Evolutionary conservation across 2,888 invertebrate genomes (phyloP).

Genomic region (Apodemia hepburni): DNA sequence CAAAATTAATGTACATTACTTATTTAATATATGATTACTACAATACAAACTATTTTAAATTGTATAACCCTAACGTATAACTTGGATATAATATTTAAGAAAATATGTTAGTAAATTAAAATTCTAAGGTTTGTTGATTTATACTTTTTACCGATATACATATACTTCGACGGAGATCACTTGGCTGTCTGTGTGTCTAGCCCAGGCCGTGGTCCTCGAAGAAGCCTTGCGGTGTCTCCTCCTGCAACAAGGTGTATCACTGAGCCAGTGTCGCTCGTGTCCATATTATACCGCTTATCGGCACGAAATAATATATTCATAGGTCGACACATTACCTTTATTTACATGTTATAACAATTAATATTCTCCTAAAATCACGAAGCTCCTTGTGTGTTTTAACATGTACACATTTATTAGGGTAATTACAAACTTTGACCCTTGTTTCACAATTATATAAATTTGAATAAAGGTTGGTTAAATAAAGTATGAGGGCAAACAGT

Average conservation of each 20-base stretch:
- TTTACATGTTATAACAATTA: not conserved
- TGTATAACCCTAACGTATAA: not conserved
- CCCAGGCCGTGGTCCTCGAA: constrained; percentile 99
- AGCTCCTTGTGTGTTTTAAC: no score
- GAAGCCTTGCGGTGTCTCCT: constrained; percentile 99
- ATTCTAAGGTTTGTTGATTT: constrained; percentile 13
- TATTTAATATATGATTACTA: no score
- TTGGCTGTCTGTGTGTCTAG: constrained; percentile 56
- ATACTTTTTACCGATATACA: constrained; percentile 12
- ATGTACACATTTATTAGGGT: no score
- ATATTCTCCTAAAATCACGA: no score
- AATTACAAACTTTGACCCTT: no score
- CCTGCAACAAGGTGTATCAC: constrained; percentile 89
- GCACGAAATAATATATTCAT: constrained; percentile 32
- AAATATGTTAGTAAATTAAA: constrained; percentile 9
- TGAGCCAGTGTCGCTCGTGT: constrained; percentile 77
- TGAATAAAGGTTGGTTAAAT: no score
- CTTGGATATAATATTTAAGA: constrained; percentile 9
- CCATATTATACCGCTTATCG: constrained; percentile 66
- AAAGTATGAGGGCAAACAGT: no score
- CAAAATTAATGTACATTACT: no score
- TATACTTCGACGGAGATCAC: constrained; percentile 5
- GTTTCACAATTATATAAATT: no score
- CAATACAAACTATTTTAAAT: not conserved
- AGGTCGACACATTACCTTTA: not conserved